Base-by-base conservation (phyloP, 1,140 invertebrate genomes). In the Bombus pascuorum region DNA sequence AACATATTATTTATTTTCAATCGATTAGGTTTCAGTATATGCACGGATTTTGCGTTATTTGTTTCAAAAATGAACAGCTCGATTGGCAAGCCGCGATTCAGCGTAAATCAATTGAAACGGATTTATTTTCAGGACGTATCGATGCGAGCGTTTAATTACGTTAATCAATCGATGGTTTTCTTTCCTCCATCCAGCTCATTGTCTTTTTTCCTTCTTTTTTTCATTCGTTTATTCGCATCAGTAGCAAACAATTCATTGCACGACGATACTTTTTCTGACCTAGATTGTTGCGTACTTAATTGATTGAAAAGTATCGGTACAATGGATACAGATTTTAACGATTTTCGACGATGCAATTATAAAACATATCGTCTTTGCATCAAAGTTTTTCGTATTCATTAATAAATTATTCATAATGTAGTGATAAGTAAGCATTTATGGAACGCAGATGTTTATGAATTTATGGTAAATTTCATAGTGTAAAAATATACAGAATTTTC, bases 91-190 rank as follows among this genome's bases (percentile, higher is more conserved):
- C 42, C 22, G 15, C 9, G 57, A 74, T n/a, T 39, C 71, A 47
- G 44, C 53, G 25, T 44, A 15, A 76, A 83, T 28, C 44, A 53
- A 47, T 82, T 10, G 15, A 22, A 37, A 34, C 5, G 42, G 53
- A 84, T 70, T 84, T 84, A 78, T 79, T 70, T 84, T 59, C 47
- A 44, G 28, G 18, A 18, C 13, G 22, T 62, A 62, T 53, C 37
- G 15, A 22, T 28, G 75, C 15, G 44, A 78, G 22, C 75, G n/a
- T 79, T 84, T 79, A 84, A 78, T 84, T 79, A 84, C 65, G 76
- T 84, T 83, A 83, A 83, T 83, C 73, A 73, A 76, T 76, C 72
- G 44, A 34, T 76, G 73, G 59, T 53, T 76, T 83, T 39, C 72
- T 39, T 76, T 39, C 44, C 8, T 6, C 2, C 2, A 18, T 9